A percentile compares a stretch with the other conserved stretches of the same genome.
Evolutionary conservation across 35 echinoderm and acorn worm genomes (phyloP).

Genomic region (Ophioderma brevispina): DNA sequence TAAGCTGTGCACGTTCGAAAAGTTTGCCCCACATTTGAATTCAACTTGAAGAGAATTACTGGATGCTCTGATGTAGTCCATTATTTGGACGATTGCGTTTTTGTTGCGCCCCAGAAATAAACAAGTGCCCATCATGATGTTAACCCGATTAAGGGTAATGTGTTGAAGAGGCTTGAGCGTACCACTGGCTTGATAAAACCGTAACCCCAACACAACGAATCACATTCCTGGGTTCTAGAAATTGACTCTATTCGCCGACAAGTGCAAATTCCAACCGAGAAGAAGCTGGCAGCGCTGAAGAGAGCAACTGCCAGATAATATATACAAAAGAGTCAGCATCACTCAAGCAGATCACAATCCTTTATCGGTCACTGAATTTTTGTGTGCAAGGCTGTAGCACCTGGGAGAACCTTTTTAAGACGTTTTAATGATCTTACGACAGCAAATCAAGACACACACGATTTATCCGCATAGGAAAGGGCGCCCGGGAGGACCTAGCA

Average conservation of each 20-base stretch:
- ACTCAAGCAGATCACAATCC: slow-evolving; percentile 5
- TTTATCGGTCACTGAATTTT: slow-evolving; percentile 25
- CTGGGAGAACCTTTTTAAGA: slow-evolving; percentile 24
- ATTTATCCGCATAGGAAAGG: neutral
- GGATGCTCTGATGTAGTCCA: neutral
- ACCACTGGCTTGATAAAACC: neutral
- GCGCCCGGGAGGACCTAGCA: neutral
- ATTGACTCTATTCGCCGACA: too few species aligned
- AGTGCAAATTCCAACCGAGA: too few species aligned
- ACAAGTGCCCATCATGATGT: neutral
- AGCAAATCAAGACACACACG: too few species aligned
- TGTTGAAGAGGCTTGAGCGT: neutral
- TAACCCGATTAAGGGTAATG: neutral
- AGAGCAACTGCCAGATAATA: neutral
- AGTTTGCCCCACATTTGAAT: neutral
- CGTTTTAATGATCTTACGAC: slow-evolving; percentile 7
- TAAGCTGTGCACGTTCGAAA: neutral
- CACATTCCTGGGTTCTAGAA: neutral
- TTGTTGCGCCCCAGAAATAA: neutral
- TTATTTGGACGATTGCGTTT: neutral
- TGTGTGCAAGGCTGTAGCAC: neutral
- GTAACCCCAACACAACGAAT: neutral
- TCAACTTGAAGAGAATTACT: neutral
- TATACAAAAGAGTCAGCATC: neutral
- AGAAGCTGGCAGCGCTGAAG: slow-evolving; percentile 2